phyloP scores from a whole-genome alignment of 2,888 invertebrate genomes.

The Folsomia manolachei region DNA sequence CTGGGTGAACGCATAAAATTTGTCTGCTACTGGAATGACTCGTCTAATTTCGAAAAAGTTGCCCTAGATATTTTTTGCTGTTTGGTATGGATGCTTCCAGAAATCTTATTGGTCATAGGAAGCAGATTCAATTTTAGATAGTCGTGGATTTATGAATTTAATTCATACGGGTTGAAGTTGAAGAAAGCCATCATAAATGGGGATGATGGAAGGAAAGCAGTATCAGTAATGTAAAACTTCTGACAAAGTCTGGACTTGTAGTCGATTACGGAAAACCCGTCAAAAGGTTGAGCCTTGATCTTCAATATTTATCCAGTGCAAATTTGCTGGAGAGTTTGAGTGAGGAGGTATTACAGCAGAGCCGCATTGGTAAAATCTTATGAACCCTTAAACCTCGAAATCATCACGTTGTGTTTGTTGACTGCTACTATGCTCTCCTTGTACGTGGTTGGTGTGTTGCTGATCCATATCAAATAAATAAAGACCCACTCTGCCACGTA shows the following conservation, averaged over 20 bases:
- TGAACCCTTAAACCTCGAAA: background rate
- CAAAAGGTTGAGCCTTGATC: background rate
- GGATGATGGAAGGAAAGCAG: background rate
- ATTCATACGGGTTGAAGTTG: too few species aligned
- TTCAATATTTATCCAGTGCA: background rate
- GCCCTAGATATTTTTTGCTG: background rate
- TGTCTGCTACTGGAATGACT: too few species aligned
- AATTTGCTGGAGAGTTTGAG: background rate
- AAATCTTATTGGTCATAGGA: background rate
- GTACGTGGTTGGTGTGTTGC: too few species aligned
- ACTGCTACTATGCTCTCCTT: background rate
- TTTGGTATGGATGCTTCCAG: background rate
- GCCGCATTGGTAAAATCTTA: background rate
- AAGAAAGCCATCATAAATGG: background rate
- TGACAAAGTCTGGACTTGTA: background rate
- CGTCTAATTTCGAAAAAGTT: background rate
- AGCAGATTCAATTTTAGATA: conserved; percentile 2
- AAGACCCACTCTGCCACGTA: background rate
- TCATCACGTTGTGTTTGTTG: conserved; percentile 6
- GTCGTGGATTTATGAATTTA: background rate
- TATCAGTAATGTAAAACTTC: background rate
- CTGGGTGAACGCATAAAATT: too few species aligned
- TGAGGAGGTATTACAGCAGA: background rate
- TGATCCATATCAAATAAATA: conserved; percentile 8
- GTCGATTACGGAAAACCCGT: background rate